Evolutionary conservation across 2,888 invertebrate genomes (phyloP).

Genomic region (Amiota mariae): DNA sequence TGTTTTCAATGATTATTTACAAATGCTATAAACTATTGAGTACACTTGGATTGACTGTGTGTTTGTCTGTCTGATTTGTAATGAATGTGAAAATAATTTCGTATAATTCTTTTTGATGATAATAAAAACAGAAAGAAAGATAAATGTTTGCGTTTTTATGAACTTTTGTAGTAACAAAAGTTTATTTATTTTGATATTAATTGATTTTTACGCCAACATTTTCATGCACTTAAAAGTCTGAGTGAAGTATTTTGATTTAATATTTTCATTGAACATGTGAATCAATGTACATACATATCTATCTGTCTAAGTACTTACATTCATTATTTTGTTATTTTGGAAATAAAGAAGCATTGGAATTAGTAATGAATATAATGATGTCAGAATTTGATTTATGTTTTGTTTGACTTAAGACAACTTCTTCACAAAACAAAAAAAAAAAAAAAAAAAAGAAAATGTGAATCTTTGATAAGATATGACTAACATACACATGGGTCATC

Average conservation of each 20-base stretch:
- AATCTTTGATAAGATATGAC: too few species aligned
- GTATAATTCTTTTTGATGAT: slow-evolving; percentile 4
- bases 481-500: too few species aligned
- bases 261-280: too few species aligned
- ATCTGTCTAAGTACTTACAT: too few species aligned
- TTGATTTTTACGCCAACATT: not conserved
- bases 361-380: not conserved
- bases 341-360: not conserved
- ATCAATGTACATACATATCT: too few species aligned
- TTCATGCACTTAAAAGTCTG: too few species aligned
- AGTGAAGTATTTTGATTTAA: too few species aligned
- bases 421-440: too few species aligned
- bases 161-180: not conserved
- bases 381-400: slow-evolving; percentile 6
- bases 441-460: too few species aligned
- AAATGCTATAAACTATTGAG: not conserved
- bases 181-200: slow-evolving; percentile 8
- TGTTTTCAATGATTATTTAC: not conserved
- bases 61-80: not conserved
- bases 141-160: not conserved
- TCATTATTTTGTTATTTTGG: too few species aligned
- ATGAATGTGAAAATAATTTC: slow-evolving; percentile 11
- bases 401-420: too few species aligned
- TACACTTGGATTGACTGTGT: not conserved
- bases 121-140: too few species aligned